These are phyloP conservation scores for Andrena camellia DNA, from an alignment of 2,888 invertebrate species.

Conservation along the genomic window DNA sequence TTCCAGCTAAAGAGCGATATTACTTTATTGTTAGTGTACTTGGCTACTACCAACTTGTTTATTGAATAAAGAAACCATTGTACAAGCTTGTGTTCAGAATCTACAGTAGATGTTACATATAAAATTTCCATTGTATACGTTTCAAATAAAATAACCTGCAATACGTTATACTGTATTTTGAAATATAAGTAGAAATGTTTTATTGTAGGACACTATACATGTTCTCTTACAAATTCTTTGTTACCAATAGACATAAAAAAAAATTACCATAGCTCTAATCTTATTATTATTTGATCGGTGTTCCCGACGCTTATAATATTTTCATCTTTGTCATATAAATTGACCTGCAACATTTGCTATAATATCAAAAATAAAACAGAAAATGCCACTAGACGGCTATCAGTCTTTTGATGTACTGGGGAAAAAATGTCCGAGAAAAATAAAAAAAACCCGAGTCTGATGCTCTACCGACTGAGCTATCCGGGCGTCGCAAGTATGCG, in stretches of 20 bases:
- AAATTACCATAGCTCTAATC: too few relatives aligned
- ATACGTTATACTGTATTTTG: not conserved
- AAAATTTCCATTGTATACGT: constrained; percentile 19
- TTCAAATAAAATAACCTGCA: constrained; percentile 33
- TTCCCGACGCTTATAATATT: too few relatives aligned
- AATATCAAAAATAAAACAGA: too few relatives aligned
- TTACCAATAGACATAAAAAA: too few relatives aligned
- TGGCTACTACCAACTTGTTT: constrained; percentile 25
- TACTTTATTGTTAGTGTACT: constrained; percentile 43
- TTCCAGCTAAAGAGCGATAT: constrained; percentile 71
- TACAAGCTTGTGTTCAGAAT: constrained; percentile 10
- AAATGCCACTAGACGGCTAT: too few relatives aligned
- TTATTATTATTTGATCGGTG: too few relatives aligned
- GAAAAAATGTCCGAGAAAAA: too few relatives aligned
- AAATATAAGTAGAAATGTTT: not conserved
- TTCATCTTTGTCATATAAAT: too few relatives aligned
- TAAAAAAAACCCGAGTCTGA: constrained; percentile 78
- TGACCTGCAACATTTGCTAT: too few relatives aligned
- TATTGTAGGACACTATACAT: too few relatives aligned
- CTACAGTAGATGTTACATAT: not conserved
- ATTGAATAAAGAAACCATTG: not conserved
- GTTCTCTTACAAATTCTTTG: too few relatives aligned
- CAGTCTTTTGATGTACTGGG: too few relatives aligned
- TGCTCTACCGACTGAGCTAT: constrained; percentile 82
- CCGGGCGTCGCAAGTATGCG: constrained; percentile 71